Percentiles rank a stretch among this genome's conserved stretches.
Evolutionary conservation across 2,888 invertebrate species (phyloP).

Genomic region (Alviniconcha strummeri): DNA sequence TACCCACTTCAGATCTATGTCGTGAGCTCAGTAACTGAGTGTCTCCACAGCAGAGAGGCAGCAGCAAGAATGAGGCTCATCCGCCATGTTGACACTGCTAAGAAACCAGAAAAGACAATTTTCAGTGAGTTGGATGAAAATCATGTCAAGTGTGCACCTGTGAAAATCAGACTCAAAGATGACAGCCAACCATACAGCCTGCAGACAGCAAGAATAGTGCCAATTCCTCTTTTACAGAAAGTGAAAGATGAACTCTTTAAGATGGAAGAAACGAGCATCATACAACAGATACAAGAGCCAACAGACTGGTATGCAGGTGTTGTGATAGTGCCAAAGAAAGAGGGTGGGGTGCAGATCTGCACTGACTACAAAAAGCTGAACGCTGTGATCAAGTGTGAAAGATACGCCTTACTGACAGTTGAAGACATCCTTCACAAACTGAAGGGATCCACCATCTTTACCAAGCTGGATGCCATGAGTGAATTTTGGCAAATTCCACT

Average conservation of each 20-base stretch:
- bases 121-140: background rate
- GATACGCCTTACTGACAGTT: background rate
- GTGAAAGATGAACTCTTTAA: background rate
- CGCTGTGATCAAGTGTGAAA: background rate
- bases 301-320: background rate
- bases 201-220: background rate
- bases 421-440: slow-evolving; percentile 15
- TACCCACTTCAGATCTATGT: too few relatives aligned
- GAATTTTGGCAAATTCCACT: background rate
- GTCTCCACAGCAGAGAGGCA: too few relatives aligned
- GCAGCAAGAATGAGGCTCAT: too few relatives aligned
- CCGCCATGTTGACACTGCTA: too few relatives aligned
- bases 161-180: slow-evolving; percentile 14
- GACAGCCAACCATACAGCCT: slow-evolving; percentile 7
- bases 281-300: slow-evolving; percentile 6
- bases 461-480: background rate
- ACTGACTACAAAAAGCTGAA: background rate
- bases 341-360: background rate
- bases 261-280: slow-evolving; percentile 6
- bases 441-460: background rate
- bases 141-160: background rate
- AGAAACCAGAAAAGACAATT: too few relatives aligned
- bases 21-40: too few relatives aligned
- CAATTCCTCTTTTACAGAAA: slow-evolving; percentile 12
- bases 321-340: background rate